Percentiles rank a stretch among this genome's conserved stretches.
Conservation (phyloP, 2,888 invertebrate species). For the Caenorhabditis panamensis region DNA sequence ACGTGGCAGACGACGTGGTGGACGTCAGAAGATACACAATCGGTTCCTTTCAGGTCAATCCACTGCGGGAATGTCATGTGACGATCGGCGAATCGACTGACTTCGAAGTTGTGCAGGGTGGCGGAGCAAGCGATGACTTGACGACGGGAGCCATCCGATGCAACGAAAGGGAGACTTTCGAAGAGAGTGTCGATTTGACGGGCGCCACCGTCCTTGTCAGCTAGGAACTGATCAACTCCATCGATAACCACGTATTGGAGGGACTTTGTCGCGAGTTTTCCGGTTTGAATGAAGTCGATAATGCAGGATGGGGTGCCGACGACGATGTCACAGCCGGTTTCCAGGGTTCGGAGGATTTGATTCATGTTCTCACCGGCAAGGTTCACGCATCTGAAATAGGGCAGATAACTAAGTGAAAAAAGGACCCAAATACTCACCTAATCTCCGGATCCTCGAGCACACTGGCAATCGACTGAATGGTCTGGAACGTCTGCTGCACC, state of each 20-base stretch:
- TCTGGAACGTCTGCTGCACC: conserved; percentile 94
- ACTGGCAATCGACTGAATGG: conserved; percentile 92
- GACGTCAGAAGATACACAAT: conserved; percentile 88
- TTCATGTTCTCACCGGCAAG: conserved; percentile 93
- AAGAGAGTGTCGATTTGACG: conserved; percentile 93
- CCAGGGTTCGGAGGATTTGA: conserved; percentile 89
- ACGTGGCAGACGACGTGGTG: conserved; percentile 92
- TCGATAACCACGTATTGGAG: conserved; percentile 95
- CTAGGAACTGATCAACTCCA: conserved; percentile 86
- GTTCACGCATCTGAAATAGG: conserved; percentile 85
- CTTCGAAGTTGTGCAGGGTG: conserved; percentile 96
- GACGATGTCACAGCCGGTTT: conserved; percentile 93
- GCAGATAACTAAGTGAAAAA: no score
- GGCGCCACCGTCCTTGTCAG: conserved; percentile 86
- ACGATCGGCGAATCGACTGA: conserved; percentile 95
- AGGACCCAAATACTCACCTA: conserved; percentile 81
- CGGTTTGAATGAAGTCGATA: conserved; percentile 90
- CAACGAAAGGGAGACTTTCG: conserved; percentile 93
- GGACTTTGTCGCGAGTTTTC: conserved; percentile 89
- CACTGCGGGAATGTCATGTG: conserved; percentile 99
- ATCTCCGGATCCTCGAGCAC: conserved; percentile 89
- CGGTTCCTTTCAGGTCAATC: conserved; percentile 91
- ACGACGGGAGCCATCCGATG: conserved; percentile 90
- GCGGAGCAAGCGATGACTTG: conserved; percentile 98
- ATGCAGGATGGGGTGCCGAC: conserved; percentile 96